These are phyloP conservation scores for Yponomeuta cagnagella DNA, from an alignment of 2,888 invertebrate genomes.

Conservation along the genomic window DNA sequence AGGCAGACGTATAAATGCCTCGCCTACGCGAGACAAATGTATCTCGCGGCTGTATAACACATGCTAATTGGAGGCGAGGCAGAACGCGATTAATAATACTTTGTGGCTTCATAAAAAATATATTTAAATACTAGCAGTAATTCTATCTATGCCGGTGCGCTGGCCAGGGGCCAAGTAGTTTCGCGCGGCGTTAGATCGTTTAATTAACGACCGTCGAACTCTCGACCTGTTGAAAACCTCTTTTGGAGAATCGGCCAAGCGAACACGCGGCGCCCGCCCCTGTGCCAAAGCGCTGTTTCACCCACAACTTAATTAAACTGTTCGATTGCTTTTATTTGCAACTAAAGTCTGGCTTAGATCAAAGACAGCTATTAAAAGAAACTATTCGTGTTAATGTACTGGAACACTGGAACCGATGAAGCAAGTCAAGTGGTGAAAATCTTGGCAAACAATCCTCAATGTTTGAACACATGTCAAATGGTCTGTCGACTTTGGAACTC, in stretches of 20 bases:
- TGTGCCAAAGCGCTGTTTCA: neutral
- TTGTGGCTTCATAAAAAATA: slow-evolving; percentile 41
- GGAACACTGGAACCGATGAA: neutral
- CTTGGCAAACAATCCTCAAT: neutral
- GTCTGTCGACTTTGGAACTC: neutral
- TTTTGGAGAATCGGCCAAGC: slow-evolving; percentile 56
- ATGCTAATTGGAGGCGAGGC: slow-evolving; percentile 46
- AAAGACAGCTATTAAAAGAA: neutral
- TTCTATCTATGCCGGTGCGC: slow-evolving; percentile 60
- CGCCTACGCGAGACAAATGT: slow-evolving; percentile 47
- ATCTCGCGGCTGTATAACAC: slow-evolving; percentile 34
- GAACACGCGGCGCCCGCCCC: slow-evolving; percentile 37
- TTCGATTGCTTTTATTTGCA: neutral
- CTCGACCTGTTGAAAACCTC: slow-evolving; percentile 72
- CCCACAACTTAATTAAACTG: slow-evolving; percentile 4
- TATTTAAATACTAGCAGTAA: slow-evolving; percentile 50
- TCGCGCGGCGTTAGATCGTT: slow-evolving; percentile 64
- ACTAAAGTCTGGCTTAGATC: neutral
- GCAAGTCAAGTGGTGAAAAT: neutral
- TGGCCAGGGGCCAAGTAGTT: slow-evolving; percentile 60
- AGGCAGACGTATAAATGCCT: slow-evolving; percentile 26
- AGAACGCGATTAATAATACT: slow-evolving; percentile 28
- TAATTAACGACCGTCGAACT: slow-evolving; percentile 73
- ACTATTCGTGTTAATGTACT: neutral
- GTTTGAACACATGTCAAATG: neutral